Base-by-base conservation (phyloP, 2,797 vertebrate genomes). In the Eospalax fontanierii region DNA sequence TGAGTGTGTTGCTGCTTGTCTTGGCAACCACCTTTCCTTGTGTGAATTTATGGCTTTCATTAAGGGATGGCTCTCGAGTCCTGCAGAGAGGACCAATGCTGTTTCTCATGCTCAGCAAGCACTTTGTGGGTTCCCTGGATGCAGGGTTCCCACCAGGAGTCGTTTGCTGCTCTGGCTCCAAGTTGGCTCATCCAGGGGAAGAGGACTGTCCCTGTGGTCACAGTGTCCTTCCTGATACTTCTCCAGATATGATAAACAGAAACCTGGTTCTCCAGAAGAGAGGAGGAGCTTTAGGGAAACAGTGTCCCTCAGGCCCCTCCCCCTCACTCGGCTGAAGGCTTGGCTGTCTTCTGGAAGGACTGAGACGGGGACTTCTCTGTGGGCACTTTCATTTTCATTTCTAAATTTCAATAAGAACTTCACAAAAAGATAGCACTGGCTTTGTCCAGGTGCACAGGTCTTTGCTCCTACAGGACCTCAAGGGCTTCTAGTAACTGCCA, bases 21-120 rank as follows among this genome's bases (percentile, higher is more conserved):
- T 84, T 95, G 93, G 97, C 87, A 94, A 80, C 81, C 66, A n/a
- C 54, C 28, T 90, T 89, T 73, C 78, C 79, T 75, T 26, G 4
- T 68, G 92, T 68, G 68, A 85, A 95, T 97, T 90, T 85, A 96
- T 96, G 38, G 26, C 82, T 91, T 76, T 93, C 92, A 91, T 93
- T 96, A 91, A 95, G 91, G 86, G 65, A 88, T 12, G 57, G 93
- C 70, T 92, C 70, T 89, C 16, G 0, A 81, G 35, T 70, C 82
- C 89, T 14, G 38, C 84, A 24, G 88, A 43, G 87, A 90, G 80
- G 73, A 76, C 89, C 46, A 46, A 33, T 28, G 1, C 83, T 15
- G 4, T 15, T n/a, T 38, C 81, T 83, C 91, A 61, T 81, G 63
- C 38, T 85, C 61, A 35, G 30, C 50, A 6, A 22, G 30, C 35